Conservation (phyloP, 2,888 invertebrate genomes). For the Drosophila subquinaria region DNA sequence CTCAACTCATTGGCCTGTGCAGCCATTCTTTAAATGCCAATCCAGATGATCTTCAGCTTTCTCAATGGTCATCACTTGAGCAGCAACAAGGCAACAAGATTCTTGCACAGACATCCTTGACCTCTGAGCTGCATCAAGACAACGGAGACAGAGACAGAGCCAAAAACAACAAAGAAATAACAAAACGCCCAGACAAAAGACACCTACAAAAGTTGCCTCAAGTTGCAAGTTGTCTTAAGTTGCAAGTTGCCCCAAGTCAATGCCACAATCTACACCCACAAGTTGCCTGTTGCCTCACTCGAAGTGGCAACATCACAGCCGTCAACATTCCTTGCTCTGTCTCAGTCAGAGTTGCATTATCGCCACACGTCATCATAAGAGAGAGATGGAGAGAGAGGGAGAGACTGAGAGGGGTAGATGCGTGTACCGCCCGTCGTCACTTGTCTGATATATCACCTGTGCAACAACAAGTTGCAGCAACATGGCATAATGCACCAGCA, state of each 20-base stretch:
- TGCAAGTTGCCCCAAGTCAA: constrained; percentile 16
- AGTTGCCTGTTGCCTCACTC: constrained; percentile 13
- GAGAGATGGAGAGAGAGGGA: not conserved
- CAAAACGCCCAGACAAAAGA: constrained; percentile 63
- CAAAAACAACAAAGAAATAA: constrained; percentile 26
- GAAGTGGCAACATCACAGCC: constrained; percentile 27
- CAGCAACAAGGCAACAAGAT: constrained; percentile 24
- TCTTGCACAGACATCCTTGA: constrained; percentile 65
- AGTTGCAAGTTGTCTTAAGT: constrained; percentile 35
- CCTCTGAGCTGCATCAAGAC: constrained; percentile 47
- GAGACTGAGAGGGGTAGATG: not conserved
- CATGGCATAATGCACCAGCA: constrained; percentile 61
- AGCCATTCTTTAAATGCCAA: constrained; percentile 22
- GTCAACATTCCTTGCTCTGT: constrained; percentile 72
- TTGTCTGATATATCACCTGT: constrained; percentile 81
- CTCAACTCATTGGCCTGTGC: not conserved
- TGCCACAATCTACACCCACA: constrained; percentile 62
- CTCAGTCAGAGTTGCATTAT: constrained; percentile 66
- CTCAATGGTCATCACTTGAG: constrained; percentile 54
- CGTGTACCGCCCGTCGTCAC: constrained; percentile 77
- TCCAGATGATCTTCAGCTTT: constrained; percentile 42
- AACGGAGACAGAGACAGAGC: constrained; percentile 9
- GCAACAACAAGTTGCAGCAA: constrained; percentile 67
- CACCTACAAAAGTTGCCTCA: constrained; percentile 59
- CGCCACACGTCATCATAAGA: constrained; percentile 73